Base-by-base conservation (phyloP, 2,113 vertebrate genomes). In the Emydura subglobosa region DNA sequence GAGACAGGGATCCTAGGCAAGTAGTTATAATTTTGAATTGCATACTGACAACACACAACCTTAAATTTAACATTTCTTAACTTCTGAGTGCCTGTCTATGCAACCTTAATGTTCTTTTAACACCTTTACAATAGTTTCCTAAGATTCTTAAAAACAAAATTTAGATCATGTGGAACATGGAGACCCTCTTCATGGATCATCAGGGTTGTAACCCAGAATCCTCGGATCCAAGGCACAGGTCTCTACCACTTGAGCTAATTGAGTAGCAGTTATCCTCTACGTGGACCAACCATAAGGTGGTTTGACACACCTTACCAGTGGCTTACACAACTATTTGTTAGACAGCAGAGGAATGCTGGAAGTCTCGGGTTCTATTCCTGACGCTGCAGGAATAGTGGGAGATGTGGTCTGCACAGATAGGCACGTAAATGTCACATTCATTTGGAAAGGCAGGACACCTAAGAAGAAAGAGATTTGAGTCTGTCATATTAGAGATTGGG, bases 381-480 rank as follows among this genome's bases (percentile, higher is more conserved):
- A 1, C 0, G 65, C 68, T 68, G 57, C 50, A 89, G 24, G 85
- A 47, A 89, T 47, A 78, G 42, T 7, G 39, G 25, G 42, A 81
- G 22, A 82, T 82, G 25, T 53, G 61, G 31, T 65, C 31, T 65
- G 31, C 68, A 13, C 53, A 59, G 83, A 39, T 76, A 87, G 39
- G 44, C 47, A 86, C 0, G 1, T 13, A 53, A 24, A 76, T 42
- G n/a, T 42, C 55, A 22, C 1, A 4, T 1, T 54, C 6, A 0
- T 54, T 44, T 50, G 5, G 24, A 47, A 85, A 85, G 88, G 34
- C 65, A 24, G 61, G 61, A 31, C 57, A 19, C 31, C 61, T 47
- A 51, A 79, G 53, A 25, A 59, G 44, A 9, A 80, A 34, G 24
- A 84, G 17, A 61, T 54, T 16, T 8, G 74, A 57, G 76, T 31